Evolutionary conservation across 2,888 invertebrate species (phyloP).

Genomic region (Coelopa pilipes): DNA sequence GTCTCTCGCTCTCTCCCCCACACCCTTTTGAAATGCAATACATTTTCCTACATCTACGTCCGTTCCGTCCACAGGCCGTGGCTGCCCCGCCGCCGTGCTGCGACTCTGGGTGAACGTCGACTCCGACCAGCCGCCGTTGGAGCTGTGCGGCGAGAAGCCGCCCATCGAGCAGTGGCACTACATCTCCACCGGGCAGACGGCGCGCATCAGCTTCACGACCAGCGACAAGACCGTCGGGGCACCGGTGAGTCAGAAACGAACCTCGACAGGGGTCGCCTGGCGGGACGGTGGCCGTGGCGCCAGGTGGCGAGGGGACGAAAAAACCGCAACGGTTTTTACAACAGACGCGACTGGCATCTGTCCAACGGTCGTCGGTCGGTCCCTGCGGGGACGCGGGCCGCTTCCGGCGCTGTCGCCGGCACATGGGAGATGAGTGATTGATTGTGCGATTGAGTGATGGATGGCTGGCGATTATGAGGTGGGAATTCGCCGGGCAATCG

Average conservation of each 20-base stretch:
- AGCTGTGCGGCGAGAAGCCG: constrained; percentile 89
- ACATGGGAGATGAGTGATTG: too few species aligned
- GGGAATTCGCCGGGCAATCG: too few species aligned
- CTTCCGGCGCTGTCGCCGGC: too few species aligned
- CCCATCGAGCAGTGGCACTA: constrained; percentile 82
- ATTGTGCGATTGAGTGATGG: too few species aligned
- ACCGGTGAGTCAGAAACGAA: constrained; percentile 62
- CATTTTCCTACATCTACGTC: not conserved
- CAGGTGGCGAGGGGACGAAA: too few species aligned
- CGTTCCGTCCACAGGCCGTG: constrained; percentile 73
- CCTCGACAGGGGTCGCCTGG: too few species aligned
- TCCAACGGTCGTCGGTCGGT: too few species aligned
- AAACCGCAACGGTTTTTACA: too few species aligned
- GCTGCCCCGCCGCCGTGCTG: constrained; percentile 91
- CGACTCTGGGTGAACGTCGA: constrained; percentile 84
- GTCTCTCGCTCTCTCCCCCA: constrained; percentile 51
- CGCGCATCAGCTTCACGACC: constrained; percentile 93
- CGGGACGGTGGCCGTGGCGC: not conserved
- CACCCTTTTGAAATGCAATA: too few species aligned
- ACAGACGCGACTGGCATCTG: too few species aligned
- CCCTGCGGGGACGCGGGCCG: too few species aligned
- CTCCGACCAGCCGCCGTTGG: constrained; percentile 81
- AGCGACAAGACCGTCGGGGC: constrained; percentile 95
- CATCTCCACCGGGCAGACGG: constrained; percentile 85
- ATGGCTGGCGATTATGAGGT: too few species aligned